Evolutionary conservation across 2,888 invertebrate genomes (phyloP).

Genomic region (Criorhina ranunculi): DNA sequence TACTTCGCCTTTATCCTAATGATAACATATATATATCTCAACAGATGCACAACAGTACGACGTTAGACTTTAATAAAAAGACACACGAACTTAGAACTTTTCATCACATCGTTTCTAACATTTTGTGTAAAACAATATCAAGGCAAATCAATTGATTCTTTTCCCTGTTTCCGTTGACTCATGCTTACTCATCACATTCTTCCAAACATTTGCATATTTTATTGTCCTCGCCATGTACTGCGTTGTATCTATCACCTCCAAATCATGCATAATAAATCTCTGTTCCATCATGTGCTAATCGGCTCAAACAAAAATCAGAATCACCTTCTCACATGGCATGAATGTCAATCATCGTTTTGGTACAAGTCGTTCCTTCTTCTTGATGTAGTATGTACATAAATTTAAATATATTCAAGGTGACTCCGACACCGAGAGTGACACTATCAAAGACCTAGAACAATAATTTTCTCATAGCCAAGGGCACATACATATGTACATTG

Average conservation of each 20-base stretch:
- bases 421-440: slow-evolving; percentile 34
- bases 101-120: too few species aligned
- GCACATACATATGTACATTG: not conserved
- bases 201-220: slow-evolving; percentile 4
- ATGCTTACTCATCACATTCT: not conserved
- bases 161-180: not conserved
- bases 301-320: slow-evolving; percentile 13
- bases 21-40: too few species aligned
- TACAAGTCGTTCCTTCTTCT: slow-evolving; percentile 5
- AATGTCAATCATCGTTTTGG: slow-evolving; percentile 35
- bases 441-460: slow-evolving; percentile 40
- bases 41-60: too few species aligned
- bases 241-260: slow-evolving; percentile 19
- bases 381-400: slow-evolving; percentile 18
- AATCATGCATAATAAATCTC: slow-evolving; percentile 20
- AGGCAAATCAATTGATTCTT: not conserved
- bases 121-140: not conserved
- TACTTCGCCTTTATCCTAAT: too few species aligned
- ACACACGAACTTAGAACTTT: too few species aligned
- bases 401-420: slow-evolving; percentile 43
- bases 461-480: not conserved
- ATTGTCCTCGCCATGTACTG: not conserved
- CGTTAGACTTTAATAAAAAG: too few species aligned
- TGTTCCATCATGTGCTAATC: slow-evolving; percentile 11
- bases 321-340: slow-evolving; percentile 38